phyloP scores from a whole-genome alignment of 1,140 invertebrate species.

The Meloidogyne floridensis region DNA sequence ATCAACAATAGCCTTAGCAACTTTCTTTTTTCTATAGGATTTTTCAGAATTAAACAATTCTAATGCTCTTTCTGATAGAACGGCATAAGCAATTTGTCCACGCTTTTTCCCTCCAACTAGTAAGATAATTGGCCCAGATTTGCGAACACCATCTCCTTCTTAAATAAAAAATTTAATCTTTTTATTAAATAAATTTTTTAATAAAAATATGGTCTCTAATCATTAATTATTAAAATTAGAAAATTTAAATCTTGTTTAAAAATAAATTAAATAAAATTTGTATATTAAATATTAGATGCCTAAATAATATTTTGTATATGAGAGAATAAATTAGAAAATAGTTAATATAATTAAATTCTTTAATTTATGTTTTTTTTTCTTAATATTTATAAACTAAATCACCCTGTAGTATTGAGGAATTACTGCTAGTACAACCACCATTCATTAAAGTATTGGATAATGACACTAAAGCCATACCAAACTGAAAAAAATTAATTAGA shows the following conservation, averaged over 20 bases:
- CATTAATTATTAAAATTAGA: no score
- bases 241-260: no score
- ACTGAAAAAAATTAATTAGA: neutral
- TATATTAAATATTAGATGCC: no score
- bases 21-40: conserved; percentile 38
- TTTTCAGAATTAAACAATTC: conserved; percentile 51
- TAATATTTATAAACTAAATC: no score
- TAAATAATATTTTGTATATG: no score
- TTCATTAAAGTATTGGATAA: neutral
- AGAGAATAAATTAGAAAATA: no score
- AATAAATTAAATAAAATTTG: no score
- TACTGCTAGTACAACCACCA: neutral
- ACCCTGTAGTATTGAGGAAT: neutral
- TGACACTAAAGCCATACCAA: neutral
- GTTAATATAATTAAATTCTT: no score
- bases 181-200: neutral
- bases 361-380: no score
- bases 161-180: neutral
- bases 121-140: conserved; percentile 26
- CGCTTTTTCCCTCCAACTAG: conserved; percentile 25
- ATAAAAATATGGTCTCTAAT: neutral
- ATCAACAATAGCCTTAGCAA: conserved; percentile 45
- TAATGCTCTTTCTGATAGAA: conserved; percentile 45
- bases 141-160: conserved; percentile 32
- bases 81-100: conserved; percentile 20